Conservation (phyloP, 92 coral and sea anemone genomes). For the Nematostella vectensis region DNA sequence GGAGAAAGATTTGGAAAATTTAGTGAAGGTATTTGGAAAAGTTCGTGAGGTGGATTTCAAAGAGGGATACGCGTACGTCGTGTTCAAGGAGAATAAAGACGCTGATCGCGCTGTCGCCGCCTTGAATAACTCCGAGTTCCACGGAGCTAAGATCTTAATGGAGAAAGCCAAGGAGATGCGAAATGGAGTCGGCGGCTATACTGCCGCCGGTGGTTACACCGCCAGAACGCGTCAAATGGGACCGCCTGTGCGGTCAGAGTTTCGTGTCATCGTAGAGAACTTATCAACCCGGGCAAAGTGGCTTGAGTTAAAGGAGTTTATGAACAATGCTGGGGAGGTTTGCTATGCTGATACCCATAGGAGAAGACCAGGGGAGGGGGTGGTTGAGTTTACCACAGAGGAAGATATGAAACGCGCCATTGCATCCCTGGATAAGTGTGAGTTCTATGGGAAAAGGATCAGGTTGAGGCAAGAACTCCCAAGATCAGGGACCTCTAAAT, state of each 20-base stretch:
- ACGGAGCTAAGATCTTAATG: constrained; percentile 88
- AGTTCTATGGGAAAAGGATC: constrained; percentile 77
- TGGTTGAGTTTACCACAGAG: constrained; percentile 82
- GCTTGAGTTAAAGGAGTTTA: constrained; percentile 90
- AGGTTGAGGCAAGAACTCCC: constrained; percentile 82
- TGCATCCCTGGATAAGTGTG: constrained; percentile 62
- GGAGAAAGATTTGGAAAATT: constrained; percentile 74
- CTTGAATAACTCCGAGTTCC: constrained; percentile 70
- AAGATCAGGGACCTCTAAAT: constrained; percentile 26
- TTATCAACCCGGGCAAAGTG: constrained; percentile 92
- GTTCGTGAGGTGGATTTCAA: constrained; percentile 86
- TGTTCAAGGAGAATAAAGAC: constrained; percentile 76
- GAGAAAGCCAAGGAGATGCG: constrained; percentile 73
- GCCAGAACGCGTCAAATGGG: constrained; percentile 76
- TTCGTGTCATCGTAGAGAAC: constrained; percentile 88
- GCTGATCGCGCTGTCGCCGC: constrained; percentile 86
- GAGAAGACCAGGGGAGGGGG: constrained; percentile 88
- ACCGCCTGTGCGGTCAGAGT: constrained; percentile 84
- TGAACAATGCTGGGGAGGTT: constrained; percentile 94
- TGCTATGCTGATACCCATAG: constrained; percentile 98
- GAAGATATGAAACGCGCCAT: constrained; percentile 73
- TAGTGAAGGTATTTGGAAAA: constrained; percentile 81
- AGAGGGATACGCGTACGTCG: constrained; percentile 91
- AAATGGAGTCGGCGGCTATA: constrained; percentile 91
- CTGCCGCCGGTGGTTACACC: constrained; percentile 80